Conservation (phyloP, 2,888 invertebrate genomes). For the Hypsopygia costalis region DNA sequence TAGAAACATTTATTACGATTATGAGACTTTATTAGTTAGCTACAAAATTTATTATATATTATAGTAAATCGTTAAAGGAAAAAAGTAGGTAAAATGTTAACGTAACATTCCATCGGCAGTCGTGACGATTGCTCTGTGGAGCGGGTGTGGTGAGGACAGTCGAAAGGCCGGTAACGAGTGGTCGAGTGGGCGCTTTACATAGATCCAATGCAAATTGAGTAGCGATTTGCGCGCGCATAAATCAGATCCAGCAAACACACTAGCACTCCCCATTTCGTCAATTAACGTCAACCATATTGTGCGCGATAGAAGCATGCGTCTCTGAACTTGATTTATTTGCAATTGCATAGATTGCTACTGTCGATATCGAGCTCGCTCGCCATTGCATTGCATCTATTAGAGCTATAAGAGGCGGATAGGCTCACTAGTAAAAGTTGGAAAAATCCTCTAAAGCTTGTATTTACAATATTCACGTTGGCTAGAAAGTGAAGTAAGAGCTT, state of each 20-base stretch:
- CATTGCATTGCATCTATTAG: conserved; percentile 20
- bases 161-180: conserved; percentile 54
- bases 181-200: conserved; percentile 59
- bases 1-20: no score
- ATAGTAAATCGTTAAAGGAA: no score
- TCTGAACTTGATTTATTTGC: conserved; percentile 35
- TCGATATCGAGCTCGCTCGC: conserved; percentile 22
- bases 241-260: conserved; percentile 41
- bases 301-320: conserved; percentile 37
- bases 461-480: conserved; percentile 39
- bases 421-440: conserved; percentile 24
- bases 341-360: conserved; percentile 23
- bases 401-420: conserved; percentile 14
- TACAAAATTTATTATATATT: no score
- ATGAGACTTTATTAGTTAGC: no score
- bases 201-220: conserved; percentile 68
- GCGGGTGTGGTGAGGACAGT: conserved; percentile 36
- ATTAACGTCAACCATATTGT: conserved; percentile 60
- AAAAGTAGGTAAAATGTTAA: conserved; percentile 31
- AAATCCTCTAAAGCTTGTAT: conserved; percentile 27
- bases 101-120: conserved; percentile 39
- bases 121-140: conserved; percentile 48
- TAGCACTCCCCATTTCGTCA: conserved; percentile 53
- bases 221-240: conserved; percentile 58
- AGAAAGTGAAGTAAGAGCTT: conserved; percentile 55